Percentiles rank a stretch among this genome's conserved stretches.
Conservation (phyloP, 2,113 vertebrate genomes). For the Trogon melanurus region DNA sequence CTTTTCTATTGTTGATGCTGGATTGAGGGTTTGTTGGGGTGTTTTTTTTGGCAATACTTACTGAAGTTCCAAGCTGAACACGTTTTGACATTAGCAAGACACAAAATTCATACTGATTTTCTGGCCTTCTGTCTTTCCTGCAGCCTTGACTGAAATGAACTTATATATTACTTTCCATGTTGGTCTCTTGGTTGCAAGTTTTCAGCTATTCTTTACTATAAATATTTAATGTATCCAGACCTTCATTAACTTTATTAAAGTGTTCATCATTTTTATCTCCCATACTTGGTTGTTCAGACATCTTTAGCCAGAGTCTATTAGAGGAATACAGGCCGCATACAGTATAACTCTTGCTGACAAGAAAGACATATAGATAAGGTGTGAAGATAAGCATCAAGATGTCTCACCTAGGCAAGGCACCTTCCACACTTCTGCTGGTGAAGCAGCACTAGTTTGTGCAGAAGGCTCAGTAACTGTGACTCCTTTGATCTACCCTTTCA, state of each 20-base stretch:
- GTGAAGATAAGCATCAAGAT: background rate
- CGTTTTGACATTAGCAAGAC: background rate
- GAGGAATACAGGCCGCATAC: background rate
- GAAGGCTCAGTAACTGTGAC: fast-evolving
- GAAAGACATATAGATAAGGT: background rate
- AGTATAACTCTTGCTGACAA: background rate
- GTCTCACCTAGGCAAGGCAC: background rate
- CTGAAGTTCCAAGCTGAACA: background rate
- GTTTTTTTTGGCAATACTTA: background rate
- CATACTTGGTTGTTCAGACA: background rate
- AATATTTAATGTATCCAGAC: fast-evolving
- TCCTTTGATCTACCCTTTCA: background rate
- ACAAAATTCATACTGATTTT: background rate
- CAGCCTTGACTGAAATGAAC: background rate
- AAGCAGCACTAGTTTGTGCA: background rate
- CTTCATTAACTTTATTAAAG: background rate
- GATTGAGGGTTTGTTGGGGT: background rate
- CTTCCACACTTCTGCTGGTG: background rate
- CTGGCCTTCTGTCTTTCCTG: background rate
- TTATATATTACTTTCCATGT: background rate
- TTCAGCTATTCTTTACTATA: background rate
- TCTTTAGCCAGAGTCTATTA: background rate
- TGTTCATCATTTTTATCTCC: background rate
- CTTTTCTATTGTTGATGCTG: background rate
- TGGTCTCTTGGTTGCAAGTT: background rate